phyloP scores from a whole-genome alignment of 1,140 invertebrate species.

The Cydia pomonella region DNA sequence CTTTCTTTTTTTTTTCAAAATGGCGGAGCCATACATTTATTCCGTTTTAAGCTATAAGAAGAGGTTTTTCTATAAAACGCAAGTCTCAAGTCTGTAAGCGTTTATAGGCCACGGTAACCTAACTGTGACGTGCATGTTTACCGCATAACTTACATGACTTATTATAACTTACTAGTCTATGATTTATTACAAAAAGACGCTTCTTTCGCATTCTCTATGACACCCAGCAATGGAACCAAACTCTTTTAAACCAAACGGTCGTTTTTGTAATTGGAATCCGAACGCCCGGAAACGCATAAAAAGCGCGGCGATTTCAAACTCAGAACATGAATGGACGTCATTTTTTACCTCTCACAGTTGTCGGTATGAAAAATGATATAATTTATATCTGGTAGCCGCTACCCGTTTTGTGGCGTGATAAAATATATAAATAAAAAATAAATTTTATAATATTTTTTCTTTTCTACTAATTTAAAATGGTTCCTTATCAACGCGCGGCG shows the following conservation, averaged over 20 bases:
- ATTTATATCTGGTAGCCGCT: constrained; percentile 79
- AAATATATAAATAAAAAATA: constrained; percentile 72
- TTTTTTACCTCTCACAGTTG: constrained; percentile 79
- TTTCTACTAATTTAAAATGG: constrained; percentile 79
- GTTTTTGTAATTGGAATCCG: constrained; percentile 73
- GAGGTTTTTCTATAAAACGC: too few species aligned
- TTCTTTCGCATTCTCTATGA: not conserved
- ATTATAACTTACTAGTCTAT: too few species aligned
- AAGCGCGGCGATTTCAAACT: constrained; percentile 78
- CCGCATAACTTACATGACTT: too few species aligned
- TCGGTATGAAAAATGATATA: constrained; percentile 80
- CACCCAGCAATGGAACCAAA: constrained; percentile 36
- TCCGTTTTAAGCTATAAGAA: too few species aligned
- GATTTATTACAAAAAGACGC: too few species aligned
- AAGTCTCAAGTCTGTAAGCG: too few species aligned
- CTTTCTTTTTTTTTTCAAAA: too few species aligned
- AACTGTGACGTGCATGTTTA: too few species aligned
- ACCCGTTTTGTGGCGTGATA: constrained; percentile 78
- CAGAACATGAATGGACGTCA: constrained; percentile 75
- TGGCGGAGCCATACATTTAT: too few species aligned
- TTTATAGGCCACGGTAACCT: too few species aligned
- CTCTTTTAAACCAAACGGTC: constrained; percentile 42
- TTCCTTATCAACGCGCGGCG: constrained; percentile 77
- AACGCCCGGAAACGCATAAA: constrained; percentile 77
- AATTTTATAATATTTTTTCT: constrained; percentile 74